Conservation (phyloP, 1,140 invertebrate species). For the Cydia pomonella region DNA sequence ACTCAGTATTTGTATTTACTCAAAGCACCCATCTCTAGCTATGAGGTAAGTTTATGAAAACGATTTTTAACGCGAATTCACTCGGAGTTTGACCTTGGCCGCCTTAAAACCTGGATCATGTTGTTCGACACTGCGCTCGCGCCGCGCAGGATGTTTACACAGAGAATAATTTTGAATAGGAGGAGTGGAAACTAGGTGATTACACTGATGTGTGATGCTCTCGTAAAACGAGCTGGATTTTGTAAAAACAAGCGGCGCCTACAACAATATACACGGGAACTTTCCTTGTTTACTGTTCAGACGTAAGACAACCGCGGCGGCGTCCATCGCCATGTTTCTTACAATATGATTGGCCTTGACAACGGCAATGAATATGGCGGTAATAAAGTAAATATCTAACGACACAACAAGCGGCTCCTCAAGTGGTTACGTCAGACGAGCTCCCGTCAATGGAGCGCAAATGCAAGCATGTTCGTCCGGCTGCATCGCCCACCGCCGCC, state of each 20-base stretch:
- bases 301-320: not conserved
- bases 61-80: conserved; percentile 18
- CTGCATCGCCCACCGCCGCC: not conserved
- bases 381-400: conserved; percentile 30
- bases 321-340: conserved; percentile 11
- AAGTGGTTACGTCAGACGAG: conserved; percentile 29
- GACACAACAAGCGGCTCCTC: conserved; percentile 24
- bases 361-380: conserved; percentile 32
- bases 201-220: conserved; percentile 34
- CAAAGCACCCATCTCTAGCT: too few relatives aligned
- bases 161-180: conserved; percentile 51
- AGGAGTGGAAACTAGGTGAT: conserved; percentile 39
- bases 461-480: not conserved
- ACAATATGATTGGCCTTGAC: conserved; percentile 32
- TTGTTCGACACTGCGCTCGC: conserved; percentile 47
- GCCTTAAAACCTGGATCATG: conserved; percentile 57
- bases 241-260: conserved; percentile 25
- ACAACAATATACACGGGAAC: conserved; percentile 27
- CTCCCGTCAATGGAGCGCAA: conserved; percentile 10
- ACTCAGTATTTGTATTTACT: too few relatives aligned
- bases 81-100: conserved; percentile 56
- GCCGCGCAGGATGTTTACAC: conserved; percentile 59
- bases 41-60: not conserved
- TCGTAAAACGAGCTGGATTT: conserved; percentile 36
- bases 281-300: conserved; percentile 23